phyloP scores from a whole-genome alignment of 2,113 vertebrate genomes.

The Drymodes brunneopygia region DNA sequence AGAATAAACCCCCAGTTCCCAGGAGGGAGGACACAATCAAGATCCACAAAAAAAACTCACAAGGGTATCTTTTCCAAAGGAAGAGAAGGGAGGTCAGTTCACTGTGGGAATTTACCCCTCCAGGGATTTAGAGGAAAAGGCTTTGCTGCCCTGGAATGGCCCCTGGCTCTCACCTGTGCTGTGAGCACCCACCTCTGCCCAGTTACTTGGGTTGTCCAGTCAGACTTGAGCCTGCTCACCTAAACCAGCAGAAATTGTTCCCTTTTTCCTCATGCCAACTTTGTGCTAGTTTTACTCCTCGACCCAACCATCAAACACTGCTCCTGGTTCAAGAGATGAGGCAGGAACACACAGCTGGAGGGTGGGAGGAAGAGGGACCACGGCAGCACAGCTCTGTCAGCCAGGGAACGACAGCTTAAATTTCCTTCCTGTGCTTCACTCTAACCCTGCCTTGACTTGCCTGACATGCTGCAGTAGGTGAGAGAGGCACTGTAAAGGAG shows the following conservation, averaged over 20 bases:
- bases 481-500: not conserved
- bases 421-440: not conserved
- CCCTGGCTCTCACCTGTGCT: not conserved
- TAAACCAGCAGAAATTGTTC: not conserved
- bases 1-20: not conserved
- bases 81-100: not conserved
- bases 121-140: not conserved
- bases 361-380: not conserved
- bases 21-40: not conserved
- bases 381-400: not conserved
- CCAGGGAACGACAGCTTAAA: not conserved
- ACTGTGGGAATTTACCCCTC: not conserved
- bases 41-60: not conserved
- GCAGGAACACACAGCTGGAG: not conserved
- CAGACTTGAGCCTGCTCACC: not conserved
- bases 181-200: not conserved
- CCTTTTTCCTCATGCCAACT: not conserved
- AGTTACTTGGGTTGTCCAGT: not conserved
- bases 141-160: not conserved
- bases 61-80: not conserved
- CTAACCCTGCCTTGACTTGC: not conserved
- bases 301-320: not conserved
- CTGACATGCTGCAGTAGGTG: not conserved
- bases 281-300: not conserved
- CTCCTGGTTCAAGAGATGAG: not conserved